Conservation (phyloP, 2,113 vertebrate genomes). For the Tor tambroides region DNA sequence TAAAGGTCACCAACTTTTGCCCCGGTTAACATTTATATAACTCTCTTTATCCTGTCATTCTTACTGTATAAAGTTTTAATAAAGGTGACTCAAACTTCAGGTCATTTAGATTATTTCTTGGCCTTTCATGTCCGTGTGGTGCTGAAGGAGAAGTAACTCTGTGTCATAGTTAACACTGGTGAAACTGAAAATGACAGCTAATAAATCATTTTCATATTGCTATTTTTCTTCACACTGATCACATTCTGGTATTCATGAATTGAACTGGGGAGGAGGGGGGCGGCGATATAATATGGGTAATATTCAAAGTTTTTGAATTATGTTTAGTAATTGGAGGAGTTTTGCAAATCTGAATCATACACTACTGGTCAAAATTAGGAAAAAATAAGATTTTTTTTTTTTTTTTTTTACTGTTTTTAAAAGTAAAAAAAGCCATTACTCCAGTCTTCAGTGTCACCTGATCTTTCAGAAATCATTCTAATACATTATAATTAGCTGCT, state of each 20-base stretch:
- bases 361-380: not conserved
- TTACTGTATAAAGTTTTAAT: conserved; percentile 51
- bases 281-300: not conserved
- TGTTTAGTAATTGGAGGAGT: not conserved
- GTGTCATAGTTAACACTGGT: not conserved
- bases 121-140: not conserved
- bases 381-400: too few species aligned
- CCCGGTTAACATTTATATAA: conserved; percentile 34
- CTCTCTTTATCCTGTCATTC: conserved; percentile 53
- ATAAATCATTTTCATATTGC: not conserved
- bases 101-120: not conserved
- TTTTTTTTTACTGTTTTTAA: too few species aligned
- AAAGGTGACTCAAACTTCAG: conserved; percentile 11
- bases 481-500: too few species aligned
- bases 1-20: conserved; percentile 53
- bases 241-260: not conserved
- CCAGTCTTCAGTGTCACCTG: too few species aligned
- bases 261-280: not conserved
- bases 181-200: not conserved
- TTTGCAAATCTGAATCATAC: not conserved
- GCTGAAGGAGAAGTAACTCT: not conserved
- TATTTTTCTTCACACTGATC: not conserved
- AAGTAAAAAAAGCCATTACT: too few species aligned
- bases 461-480: too few species aligned
- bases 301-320: not conserved